Evolutionary conservation across 2,113 vertebrate genomes (phyloP).

Genomic region (Raja brachyura): DNA sequence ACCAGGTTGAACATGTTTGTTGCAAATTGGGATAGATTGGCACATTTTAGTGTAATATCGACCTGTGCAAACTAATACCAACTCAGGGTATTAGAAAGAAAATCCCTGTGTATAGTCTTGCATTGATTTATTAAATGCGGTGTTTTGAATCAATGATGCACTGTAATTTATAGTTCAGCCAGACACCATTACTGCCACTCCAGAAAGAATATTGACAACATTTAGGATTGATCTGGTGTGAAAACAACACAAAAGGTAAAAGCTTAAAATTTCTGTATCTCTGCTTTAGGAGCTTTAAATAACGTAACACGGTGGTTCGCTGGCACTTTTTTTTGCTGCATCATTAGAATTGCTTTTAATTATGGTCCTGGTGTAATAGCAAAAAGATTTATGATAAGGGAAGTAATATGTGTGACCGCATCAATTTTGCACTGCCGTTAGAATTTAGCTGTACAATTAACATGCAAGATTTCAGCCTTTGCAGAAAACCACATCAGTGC

Average conservation of each 20-base stretch:
- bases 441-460: no score
- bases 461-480: no score
- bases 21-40: neutral
- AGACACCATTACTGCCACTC: neutral
- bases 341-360: no score
- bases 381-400: no score
- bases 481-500: no score
- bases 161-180: neutral
- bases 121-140: neutral
- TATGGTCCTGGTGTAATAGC: no score
- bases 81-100: neutral
- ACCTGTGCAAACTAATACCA: neutral
- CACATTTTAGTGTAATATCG: neutral
- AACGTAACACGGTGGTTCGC: no score
- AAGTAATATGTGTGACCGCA: no score
- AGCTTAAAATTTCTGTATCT: no score
- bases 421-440: no score
- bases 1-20: neutral
- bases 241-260: neutral
- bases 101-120: neutral
- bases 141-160: neutral
- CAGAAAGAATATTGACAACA: neutral
- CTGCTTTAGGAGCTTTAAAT: no score
- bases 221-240: neutral
- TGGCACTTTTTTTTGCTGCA: no score